Evolutionary conservation across 2,113 vertebrate genomes (phyloP).

Genomic region (Tenrec ecaudatus): DNA sequence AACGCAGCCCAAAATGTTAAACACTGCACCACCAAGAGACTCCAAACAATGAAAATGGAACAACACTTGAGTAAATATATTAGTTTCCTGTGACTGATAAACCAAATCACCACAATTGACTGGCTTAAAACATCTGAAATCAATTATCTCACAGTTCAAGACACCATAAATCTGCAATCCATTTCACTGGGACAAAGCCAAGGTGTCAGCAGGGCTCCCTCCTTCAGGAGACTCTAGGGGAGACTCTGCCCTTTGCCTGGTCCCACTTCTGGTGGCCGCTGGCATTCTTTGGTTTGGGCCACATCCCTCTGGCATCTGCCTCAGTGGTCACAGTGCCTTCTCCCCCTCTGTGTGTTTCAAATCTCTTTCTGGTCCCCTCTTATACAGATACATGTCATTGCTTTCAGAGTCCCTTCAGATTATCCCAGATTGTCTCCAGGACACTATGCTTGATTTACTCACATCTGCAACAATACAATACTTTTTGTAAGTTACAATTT

Average conservation of each 20-base stretch:
- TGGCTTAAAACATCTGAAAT: neutral
- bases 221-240: neutral
- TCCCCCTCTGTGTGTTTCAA: neutral
- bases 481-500: neutral
- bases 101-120: neutral
- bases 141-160: neutral
- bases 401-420: neutral
- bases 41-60: neutral
- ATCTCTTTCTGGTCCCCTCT: neutral
- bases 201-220: neutral
- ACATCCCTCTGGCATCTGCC: neutral
- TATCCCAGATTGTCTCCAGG: neutral
- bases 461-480: neutral
- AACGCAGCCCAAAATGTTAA: neutral
- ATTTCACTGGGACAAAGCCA: neutral
- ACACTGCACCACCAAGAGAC: neutral
- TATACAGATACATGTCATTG: neutral
- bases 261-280: neutral
- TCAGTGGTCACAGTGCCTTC: neutral
- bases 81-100: neutral
- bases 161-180: neutral
- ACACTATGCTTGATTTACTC: neutral
- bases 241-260: neutral
- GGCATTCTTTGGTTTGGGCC: neutral
- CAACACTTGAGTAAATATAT: neutral